Evolutionary conservation across 2,113 vertebrate genomes (phyloP).

Genomic region (Machaerirhynchus nigripectus): DNA sequence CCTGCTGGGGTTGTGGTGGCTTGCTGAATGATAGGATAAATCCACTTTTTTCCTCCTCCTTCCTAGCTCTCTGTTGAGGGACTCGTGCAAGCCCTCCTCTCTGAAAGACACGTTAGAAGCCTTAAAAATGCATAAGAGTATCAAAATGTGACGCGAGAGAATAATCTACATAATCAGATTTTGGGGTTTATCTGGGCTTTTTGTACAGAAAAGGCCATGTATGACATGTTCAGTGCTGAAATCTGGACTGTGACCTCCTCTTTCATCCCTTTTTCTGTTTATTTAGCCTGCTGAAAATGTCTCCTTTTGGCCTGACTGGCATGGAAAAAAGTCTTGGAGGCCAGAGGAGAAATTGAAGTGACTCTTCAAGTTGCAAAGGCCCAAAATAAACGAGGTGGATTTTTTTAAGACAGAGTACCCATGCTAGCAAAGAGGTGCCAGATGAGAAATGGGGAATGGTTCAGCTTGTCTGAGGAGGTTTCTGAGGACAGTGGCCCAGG

Average conservation of each 20-base stretch:
- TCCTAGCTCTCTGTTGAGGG: not conserved
- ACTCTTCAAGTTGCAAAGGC: not conserved
- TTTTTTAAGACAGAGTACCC: not conserved
- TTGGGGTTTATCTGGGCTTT: not conserved
- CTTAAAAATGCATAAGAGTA: not conserved
- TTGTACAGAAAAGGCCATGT: not conserved
- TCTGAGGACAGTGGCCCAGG: not conserved
- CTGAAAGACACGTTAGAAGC: not conserved
- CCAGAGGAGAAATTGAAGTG: not conserved
- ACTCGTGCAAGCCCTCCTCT: not conserved
- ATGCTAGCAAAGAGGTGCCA: not conserved
- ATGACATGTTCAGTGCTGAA: not conserved
- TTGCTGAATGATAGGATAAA: not conserved
- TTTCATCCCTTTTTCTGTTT: not conserved
- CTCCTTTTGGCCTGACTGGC: not conserved
- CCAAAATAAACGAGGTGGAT: not conserved
- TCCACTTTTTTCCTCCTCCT: not conserved
- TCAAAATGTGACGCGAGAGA: not conserved
- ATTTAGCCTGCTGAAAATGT: not conserved
- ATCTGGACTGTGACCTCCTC: not conserved
- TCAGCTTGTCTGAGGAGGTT: not conserved
- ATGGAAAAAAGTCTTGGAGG: not conserved
- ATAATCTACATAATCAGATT: constrained; percentile 32
- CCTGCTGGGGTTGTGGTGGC: not conserved
- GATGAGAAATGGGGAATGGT: not conserved